These are phyloP conservation scores for Dasyurus viverrinus DNA, from an alignment of 2,113 vertebrate genomes.

Conservation along the genomic window DNA sequence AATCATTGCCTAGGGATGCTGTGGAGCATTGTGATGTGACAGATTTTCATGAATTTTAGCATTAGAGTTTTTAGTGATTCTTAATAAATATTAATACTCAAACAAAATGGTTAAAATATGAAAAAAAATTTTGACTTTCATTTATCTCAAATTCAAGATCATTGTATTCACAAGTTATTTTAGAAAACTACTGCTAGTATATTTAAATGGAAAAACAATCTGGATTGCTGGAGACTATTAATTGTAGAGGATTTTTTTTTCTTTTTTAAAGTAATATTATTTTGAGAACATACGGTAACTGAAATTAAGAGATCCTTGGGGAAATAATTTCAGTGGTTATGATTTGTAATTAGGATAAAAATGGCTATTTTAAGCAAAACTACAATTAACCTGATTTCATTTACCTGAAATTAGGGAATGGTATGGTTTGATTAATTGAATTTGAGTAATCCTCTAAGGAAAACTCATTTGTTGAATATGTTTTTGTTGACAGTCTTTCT, in stretches of 20 bases:
- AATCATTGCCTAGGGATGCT: background rate
- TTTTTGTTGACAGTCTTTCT: slow-evolving; percentile 10
- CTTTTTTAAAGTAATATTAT: slow-evolving; percentile 8
- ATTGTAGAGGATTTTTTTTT: background rate
- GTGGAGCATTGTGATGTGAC: background rate
- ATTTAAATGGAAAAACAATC: background rate
- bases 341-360: slow-evolving; percentile 57
- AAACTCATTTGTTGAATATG: background rate
- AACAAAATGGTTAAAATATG: background rate
- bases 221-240: background rate
- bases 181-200: background rate
- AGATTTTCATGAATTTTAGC: background rate
- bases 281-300: slow-evolving; percentile 15
- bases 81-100: background rate
- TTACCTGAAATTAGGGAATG: slow-evolving; percentile 1
- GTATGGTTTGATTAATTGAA: slow-evolving; percentile 9
- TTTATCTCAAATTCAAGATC: background rate
- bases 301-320: slow-evolving; percentile 21
- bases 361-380: background rate
- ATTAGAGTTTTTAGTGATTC: background rate
- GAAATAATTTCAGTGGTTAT: slow-evolving; percentile 19
- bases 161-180: background rate
- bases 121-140: background rate
- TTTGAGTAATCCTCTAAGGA: background rate
- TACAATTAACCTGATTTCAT: background rate